Evolutionary conservation across 2,797 vertebrate genomes (phyloP), one percentile per base, ranked within the genome.

Genomic region (Rhinophrynus dorsalis): DNA sequence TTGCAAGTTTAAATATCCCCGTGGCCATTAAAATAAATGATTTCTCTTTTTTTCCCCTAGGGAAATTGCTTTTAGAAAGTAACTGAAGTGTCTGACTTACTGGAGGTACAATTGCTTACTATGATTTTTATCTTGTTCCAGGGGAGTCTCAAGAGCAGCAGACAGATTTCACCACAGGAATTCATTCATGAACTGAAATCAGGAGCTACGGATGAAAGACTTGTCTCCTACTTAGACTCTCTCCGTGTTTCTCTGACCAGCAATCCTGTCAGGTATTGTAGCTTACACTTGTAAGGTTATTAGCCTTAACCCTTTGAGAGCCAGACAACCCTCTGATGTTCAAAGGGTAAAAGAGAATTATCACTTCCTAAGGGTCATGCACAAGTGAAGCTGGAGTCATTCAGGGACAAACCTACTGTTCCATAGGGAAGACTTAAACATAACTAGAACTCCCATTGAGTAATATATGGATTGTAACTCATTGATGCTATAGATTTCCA

Each of bases 221-320:
- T 99, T 44, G 86, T 95, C 80, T 88, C 86, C 61, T 96, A 92
- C 81, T 84, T 99, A 55, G 97, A 99, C 79, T 99, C 97, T 32
- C 88, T 98, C 48, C 88, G 95, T 1, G 96, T 99, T 30, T 98
- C 95, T 62, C 90, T 99, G 76, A 98, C 95, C 80, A 99, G 96
- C 86, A 98, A 98, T 80, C 95, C 97, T 80, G 96, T 99, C 89
- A 99, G 97, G 97, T 99, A 97, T 67, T 40, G 17, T 9, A 23
- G 48, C 11, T 58, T 51, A 42, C n/a, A n/a, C n/a, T n/a, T n/a
- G n/a, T n/a, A n/a, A n/a, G n/a, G n/a, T n/a, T n/a, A n/a, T n/a
- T n/a, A n/a, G n/a, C n/a, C n/a, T n/a, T n/a, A n/a, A n/a, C n/a
- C n/a, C n/a, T n/a, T n/a, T n/a, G n/a, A n/a, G n/a, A n/a, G n/a